phyloP scores from a whole-genome alignment of 2,888 invertebrate genomes.

The Sarcophaga caerulescens region DNA sequence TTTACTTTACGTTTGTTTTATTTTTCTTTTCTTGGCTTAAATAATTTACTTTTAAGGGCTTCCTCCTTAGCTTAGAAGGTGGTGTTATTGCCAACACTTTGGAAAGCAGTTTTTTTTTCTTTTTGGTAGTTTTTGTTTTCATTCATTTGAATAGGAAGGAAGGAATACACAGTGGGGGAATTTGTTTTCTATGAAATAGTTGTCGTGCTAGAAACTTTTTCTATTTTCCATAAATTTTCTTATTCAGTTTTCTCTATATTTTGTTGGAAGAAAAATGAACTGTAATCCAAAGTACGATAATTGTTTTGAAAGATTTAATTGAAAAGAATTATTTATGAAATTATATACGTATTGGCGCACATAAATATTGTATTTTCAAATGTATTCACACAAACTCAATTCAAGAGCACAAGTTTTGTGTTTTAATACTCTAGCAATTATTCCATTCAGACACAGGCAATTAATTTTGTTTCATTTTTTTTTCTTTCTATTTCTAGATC shows the following conservation, averaged over 20 bases:
- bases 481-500: too few species aligned
- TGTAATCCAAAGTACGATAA: not conserved
- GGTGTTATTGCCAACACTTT: not conserved
- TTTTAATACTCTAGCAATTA: too few species aligned
- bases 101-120: not conserved
- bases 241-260: not conserved
- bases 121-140: too few species aligned
- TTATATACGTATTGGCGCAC: too few species aligned
- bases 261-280: not conserved
- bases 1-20: too few species aligned
- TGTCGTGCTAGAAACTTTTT: not conserved
- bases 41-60: not conserved
- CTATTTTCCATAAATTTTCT: not conserved
- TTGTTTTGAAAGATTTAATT: not conserved
- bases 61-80: not conserved
- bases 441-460: too few species aligned
- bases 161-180: not conserved
- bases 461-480: too few species aligned
- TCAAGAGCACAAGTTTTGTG: not conserved
- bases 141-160: too few species aligned
- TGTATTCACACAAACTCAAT: not conserved
- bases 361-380: too few species aligned
- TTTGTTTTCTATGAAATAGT: not conserved
- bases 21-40: conserved; percentile 8
- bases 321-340: not conserved